Conservation (phyloP, 2,113 vertebrate species). For the Grammomys surdaster region DNA sequence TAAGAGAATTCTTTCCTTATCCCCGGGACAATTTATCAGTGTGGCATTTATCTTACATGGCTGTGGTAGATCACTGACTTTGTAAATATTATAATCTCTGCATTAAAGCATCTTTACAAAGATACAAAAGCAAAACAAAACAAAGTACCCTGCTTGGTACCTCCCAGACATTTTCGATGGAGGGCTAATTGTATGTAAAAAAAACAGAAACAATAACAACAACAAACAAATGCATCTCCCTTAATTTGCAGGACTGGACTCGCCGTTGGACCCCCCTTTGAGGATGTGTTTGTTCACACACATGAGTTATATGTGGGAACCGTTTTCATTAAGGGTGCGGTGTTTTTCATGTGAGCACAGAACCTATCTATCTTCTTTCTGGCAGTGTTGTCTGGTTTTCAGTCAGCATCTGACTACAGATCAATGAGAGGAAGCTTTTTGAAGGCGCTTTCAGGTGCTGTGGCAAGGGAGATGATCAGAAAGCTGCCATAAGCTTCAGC, state of each 20-base stretch:
- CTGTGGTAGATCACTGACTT: constrained; percentile 61
- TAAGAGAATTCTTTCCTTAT: background rate
- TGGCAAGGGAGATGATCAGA: constrained; percentile 92
- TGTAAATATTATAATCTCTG: constrained; percentile 64
- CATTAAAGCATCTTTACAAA: constrained; percentile 58
- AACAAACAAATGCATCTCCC: background rate
- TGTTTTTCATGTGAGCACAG: constrained; percentile 88
- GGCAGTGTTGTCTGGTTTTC: constrained; percentile 88
- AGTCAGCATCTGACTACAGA: constrained; percentile 90
- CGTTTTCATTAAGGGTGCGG: constrained; percentile 87
- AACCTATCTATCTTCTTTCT: constrained; percentile 90
- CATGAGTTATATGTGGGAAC: constrained; percentile 80
- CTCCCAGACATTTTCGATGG: background rate
- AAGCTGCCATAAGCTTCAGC: constrained; percentile 89
- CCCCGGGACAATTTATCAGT: background rate
- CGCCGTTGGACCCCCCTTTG: background rate
- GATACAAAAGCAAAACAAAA: constrained; percentile 46
- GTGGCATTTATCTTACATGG: constrained; percentile 71
- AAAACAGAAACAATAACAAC: constrained; percentile 22
- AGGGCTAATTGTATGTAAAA: background rate
- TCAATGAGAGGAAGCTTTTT: constrained; percentile 92
- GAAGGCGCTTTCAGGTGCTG: constrained; percentile 91
- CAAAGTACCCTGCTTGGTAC: constrained; percentile 13
- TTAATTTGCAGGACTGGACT: constrained; percentile 50
- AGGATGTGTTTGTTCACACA: constrained; percentile 61